Evolutionary conservation across 2,113 vertebrate genomes (phyloP).

Genomic region (Archocentrus centrarchus): DNA sequence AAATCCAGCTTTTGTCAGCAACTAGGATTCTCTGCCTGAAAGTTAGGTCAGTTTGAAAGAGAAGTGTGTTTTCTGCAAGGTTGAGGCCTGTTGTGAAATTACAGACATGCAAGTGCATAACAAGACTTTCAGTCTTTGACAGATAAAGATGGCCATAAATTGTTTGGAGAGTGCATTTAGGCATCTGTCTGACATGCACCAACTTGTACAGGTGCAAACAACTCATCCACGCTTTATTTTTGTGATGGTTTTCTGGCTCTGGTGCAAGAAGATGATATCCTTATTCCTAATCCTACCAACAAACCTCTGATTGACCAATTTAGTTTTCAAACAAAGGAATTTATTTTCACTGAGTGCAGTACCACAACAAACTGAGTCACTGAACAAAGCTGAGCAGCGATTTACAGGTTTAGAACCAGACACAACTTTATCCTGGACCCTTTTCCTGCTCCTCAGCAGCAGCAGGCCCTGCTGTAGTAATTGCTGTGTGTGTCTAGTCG

Average conservation of each 20-base stretch:
- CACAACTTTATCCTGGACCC: background rate
- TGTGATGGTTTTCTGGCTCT: background rate
- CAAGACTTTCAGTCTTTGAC: background rate
- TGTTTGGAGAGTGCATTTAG: background rate
- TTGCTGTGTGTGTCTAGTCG: conserved; percentile 36
- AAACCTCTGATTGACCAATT: background rate
- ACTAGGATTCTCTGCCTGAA: background rate
- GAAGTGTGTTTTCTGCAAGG: background rate
- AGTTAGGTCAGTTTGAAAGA: background rate
- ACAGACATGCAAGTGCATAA: background rate
- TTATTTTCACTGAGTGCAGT: background rate
- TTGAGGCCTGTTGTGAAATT: background rate
- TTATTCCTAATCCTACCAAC: background rate
- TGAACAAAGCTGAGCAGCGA: background rate
- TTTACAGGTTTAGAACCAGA: background rate
- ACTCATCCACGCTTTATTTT: background rate
- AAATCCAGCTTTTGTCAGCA: background rate
- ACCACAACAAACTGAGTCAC: background rate
- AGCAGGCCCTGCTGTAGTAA: conserved; percentile 27
- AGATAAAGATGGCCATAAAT: background rate
- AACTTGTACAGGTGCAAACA: background rate
- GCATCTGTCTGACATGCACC: background rate
- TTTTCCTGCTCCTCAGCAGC: background rate
- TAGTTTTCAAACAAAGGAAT: conserved; percentile 1
- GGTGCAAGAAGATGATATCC: background rate